Percentiles rank a stretch among this genome's conserved stretches.
Conservation (phyloP, 1,140 invertebrate genomes). For the Pseudomyrmex gracilis region DNA sequence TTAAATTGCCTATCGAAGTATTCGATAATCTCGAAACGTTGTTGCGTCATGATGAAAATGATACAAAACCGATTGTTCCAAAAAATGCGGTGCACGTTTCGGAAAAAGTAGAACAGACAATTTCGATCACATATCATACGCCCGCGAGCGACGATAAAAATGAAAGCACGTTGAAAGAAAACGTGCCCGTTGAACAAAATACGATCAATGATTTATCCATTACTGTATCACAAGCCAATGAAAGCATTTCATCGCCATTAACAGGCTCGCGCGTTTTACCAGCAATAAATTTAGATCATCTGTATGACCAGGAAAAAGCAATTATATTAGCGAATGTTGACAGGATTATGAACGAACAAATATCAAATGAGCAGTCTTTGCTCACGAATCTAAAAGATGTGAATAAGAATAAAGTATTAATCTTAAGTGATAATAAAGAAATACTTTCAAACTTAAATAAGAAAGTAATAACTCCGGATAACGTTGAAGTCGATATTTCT, state of each 20-base stretch:
- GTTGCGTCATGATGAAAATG: constrained; percentile 32
- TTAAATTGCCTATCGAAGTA: constrained; percentile 6
- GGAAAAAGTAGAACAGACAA: constrained; percentile 69
- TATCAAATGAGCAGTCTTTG: neutral
- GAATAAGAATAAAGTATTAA: neutral
- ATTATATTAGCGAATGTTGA: neutral
- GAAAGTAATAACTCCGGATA: neutral
- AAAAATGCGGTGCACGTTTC: constrained; percentile 58
- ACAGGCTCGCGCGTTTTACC: neutral
- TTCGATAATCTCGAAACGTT: constrained; percentile 14
- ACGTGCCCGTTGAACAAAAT: constrained; percentile 45
- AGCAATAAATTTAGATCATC: constrained; percentile 8
- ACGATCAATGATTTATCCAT: constrained; percentile 45
- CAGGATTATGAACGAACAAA: neutral
- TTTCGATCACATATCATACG: constrained; percentile 53
- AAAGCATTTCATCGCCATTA: neutral
- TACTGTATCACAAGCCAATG: constrained; percentile 21
- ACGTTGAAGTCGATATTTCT: neutral
- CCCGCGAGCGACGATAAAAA: constrained; percentile 57
- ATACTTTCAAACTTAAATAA: neutral
- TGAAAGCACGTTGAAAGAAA: constrained; percentile 48
- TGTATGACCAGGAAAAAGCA: neutral
- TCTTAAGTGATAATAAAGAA: neutral
- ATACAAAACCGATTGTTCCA: constrained; percentile 19
- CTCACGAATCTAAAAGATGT: neutral